Evolutionary conservation across 2,113 vertebrate species (phyloP), one percentile per base, ranked within the genome.

Genomic region (Ranitomeya imitator): DNA sequence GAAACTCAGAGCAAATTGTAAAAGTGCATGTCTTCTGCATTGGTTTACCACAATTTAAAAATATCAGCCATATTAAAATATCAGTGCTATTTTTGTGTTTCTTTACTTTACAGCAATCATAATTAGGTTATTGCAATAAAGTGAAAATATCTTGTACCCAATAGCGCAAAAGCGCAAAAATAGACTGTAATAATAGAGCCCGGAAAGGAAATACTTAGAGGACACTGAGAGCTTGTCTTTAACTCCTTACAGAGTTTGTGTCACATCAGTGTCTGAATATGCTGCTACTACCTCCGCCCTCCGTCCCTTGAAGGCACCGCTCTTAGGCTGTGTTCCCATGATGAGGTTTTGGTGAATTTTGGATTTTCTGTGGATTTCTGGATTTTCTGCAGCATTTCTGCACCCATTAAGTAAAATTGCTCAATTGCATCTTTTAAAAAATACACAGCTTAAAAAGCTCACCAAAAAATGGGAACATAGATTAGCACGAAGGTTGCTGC

Each of bases 1-100:
- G 51, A n/a, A 71, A 57, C 67, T 57, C 14, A 76, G 26, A 69
- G 83, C 23, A 85, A 85, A 85, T 74, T 16, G 54, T 85, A 74
- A 57, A 55, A 73, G 23, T 74, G 55, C 52, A 59, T 76, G 61
- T 83, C 45, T 69, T 83, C 31, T 83, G 63, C 69, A 59, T 59
- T 37, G 83, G 69, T 74, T 59, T 26, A 69, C 82, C 82, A 52
- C 82, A 69, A 45, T 84, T 71, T 84, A 84, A 84, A 83, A 84
- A 84, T 71, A 84, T 67, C 82, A 84, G 21, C 65, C 63, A 21
- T 84, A 84, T 16, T 69, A 55, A 71, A 69, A 69, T 18, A 54
- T 63, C 82, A 84, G 23, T 51, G 14, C 69, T 85, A 76, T 74
- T 74, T 74, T 76, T 76, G 45, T 3, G 18, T 21, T 21, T 21